Base-by-base conservation (phyloP, 2,797 vertebrate species). In the Gambelia wislizenii region DNA sequence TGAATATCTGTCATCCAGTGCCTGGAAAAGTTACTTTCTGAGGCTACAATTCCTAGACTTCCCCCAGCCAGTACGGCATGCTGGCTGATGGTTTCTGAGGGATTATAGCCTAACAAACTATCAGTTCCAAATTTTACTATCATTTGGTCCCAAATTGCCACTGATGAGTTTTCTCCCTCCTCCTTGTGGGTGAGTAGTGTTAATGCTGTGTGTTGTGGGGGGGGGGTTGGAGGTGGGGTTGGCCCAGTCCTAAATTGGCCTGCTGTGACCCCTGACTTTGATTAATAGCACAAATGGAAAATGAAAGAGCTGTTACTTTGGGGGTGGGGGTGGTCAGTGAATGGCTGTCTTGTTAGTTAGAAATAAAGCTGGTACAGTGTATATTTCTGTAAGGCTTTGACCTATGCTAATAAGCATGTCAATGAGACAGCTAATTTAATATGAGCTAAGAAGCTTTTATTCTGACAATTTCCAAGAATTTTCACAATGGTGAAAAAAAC, bases 351-450 rank as follows among this genome's bases (percentile, higher is more conserved):
- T 49, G 16, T 1, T 67, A 84, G 3, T 47, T 0, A 0, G 25
- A 59, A 81, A 61, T 76, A 85, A 85, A 87, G 64, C 47, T 20
- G 25, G 22, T 70, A n/a, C n/a, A 70, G 64, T 80, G 61, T 80
- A 42, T 59, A 27, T 39, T 80, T 87, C 47, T 70, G 54, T 70
- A 54, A 64, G 61, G 80, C 84, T 76, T 25, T 86, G 12, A 42
- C 64, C 52, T 82, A 49, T 39, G 83, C 91, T 86, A 91, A 87
- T 90, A 72, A 88, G 87, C 52, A 42, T n/a, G 84, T 79, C 47
- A 36, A 0, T 44, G 27, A 75, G 47, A 13, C 77, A 90, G 42
- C 77, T 64, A 6, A 59, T 92, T 89, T 91, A 18, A 25, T 70
- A 14, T 6, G n/a, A 54, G 22, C 76, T 59, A 79, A 49, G 25